Conservation (phyloP, 2,888 invertebrate genomes). For the Apamea anceps region DNA sequence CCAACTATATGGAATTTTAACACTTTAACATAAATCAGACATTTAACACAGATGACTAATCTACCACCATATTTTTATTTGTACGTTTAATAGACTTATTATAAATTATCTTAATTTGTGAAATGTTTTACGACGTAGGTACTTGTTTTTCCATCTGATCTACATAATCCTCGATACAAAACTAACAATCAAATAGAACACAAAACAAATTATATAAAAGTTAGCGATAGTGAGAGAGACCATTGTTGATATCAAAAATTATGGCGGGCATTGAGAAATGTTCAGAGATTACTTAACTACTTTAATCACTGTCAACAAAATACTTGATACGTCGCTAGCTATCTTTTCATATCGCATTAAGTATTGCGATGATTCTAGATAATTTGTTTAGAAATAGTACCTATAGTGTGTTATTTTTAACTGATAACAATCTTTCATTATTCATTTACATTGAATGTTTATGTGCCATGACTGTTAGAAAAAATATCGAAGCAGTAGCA, state of each 20-base stretch:
- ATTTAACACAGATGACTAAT: constrained; percentile 8
- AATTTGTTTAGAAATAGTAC: constrained; percentile 39
- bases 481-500: constrained; percentile 11
- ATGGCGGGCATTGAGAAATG: constrained; percentile 29
- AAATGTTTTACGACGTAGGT: background rate
- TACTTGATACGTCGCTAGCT: constrained; percentile 31
- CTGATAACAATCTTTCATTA: constrained; percentile 18
- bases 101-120: background rate
- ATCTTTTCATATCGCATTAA: constrained; percentile 40
- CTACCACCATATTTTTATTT: background rate
- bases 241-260: constrained; percentile 23
- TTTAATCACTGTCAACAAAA: constrained; percentile 48
- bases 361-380: constrained; percentile 44
- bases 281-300: constrained; percentile 11
- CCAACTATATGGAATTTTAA: background rate
- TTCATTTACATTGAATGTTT: constrained; percentile 18
- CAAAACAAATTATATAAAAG: constrained; percentile 19
- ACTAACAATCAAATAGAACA: constrained; percentile 17
- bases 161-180: constrained; percentile 8
- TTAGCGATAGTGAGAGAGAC: background rate
- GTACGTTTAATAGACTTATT: constrained; percentile 3
- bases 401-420: constrained; percentile 8
- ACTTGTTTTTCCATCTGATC: constrained; percentile 17
- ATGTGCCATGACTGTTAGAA: background rate
- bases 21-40: background rate